phyloP scores from a whole-genome alignment of 2,888 invertebrate species.

The Coleophora deauratella region DNA sequence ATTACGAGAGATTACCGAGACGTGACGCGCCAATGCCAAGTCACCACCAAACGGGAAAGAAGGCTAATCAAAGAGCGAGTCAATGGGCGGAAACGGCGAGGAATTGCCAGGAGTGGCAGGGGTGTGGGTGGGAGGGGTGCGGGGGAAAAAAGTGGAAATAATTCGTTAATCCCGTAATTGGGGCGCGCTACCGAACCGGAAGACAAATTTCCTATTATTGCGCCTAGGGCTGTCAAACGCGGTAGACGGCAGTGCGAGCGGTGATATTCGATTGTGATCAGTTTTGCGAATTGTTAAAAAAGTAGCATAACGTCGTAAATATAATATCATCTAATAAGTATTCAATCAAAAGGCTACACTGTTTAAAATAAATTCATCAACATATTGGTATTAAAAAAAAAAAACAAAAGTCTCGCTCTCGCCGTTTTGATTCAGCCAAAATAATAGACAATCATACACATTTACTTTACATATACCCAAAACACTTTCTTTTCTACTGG shows the following conservation, averaged over 20 bases:
- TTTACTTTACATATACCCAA: not conserved
- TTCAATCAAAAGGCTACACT: not conserved
- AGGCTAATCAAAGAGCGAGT: slow-evolving; percentile 65
- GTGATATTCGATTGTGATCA: not conserved
- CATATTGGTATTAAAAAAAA: too few species aligned
- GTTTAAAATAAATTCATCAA: too few species aligned
- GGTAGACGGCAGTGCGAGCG: too few species aligned
- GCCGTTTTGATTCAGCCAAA: too few species aligned
- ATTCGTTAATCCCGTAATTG: slow-evolving; percentile 73
- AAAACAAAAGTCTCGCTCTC: too few species aligned
- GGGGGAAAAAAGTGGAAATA: slow-evolving; percentile 69
- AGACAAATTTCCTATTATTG: slow-evolving; percentile 74
- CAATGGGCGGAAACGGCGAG: slow-evolving; percentile 68
- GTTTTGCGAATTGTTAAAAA: not conserved
- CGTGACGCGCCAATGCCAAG: slow-evolving; percentile 54
- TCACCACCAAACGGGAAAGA: slow-evolving; percentile 65
- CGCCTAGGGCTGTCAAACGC: slow-evolving; percentile 6
- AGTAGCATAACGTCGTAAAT: not conserved
- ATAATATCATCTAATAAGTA: not conserved
- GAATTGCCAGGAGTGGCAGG: slow-evolving; percentile 35
- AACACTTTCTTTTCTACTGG: too few species aligned
- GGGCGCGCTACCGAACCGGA: slow-evolving; percentile 73
- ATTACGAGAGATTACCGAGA: slow-evolving; percentile 44
- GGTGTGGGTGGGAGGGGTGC: slow-evolving; percentile 20
- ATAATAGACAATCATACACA: not conserved